Evolutionary conservation across 1,140 invertebrate genomes (phyloP).

Genomic region (Drosophila bifasciata): DNA sequence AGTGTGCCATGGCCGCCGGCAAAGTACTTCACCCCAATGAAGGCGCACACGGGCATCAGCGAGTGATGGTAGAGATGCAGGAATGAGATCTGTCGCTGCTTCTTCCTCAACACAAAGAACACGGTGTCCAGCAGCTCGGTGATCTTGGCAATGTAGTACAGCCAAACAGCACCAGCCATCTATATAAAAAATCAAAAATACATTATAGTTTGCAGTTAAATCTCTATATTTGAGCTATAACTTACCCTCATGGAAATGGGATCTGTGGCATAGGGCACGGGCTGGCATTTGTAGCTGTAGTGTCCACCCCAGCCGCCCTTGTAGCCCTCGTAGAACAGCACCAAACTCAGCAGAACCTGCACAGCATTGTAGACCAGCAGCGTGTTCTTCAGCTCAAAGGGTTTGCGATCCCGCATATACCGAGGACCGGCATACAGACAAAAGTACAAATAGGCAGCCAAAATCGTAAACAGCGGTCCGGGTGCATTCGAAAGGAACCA

Average conservation of each 20-base stretch:
- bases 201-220: not conserved
- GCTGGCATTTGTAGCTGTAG: constrained; percentile 93
- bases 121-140: constrained; percentile 89
- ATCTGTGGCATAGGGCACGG: constrained; percentile 91
- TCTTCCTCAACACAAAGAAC: constrained; percentile 93
- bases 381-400: constrained; percentile 90
- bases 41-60: constrained; percentile 90
- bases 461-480: constrained; percentile 90
- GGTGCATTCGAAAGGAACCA: constrained; percentile 94
- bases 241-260: constrained; percentile 91
- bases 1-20: constrained; percentile 92
- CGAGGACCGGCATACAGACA: constrained; percentile 88
- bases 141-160: constrained; percentile 87
- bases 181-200: constrained; percentile 70
- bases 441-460: constrained; percentile 91
- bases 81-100: constrained; percentile 90
- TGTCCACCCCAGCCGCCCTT: constrained; percentile 88
- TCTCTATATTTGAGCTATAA: constrained; percentile 10
- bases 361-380: constrained; percentile 93
- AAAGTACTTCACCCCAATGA: constrained; percentile 93
- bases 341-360: constrained; percentile 90
- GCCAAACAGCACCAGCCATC: constrained; percentile 88
- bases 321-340: constrained; percentile 89
- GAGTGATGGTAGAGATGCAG: constrained; percentile 91
- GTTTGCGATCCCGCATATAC: constrained; percentile 93